Percentiles rank a stretch among this genome's conserved stretches.
Evolutionary conservation across 2,888 invertebrate genomes (phyloP).

Genomic region (Oxytorus armatus): DNA sequence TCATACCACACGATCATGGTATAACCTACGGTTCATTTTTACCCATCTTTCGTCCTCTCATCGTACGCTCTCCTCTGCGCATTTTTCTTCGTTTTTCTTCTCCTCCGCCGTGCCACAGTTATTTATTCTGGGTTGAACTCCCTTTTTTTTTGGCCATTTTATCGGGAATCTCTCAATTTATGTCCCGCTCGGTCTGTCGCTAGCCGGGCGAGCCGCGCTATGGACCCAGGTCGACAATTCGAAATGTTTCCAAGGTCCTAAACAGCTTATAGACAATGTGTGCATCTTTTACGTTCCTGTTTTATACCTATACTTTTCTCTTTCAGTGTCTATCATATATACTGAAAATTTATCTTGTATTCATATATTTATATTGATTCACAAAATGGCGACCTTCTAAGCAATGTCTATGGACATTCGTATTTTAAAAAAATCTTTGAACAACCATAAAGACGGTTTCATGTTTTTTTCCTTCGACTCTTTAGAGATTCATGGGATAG

Average conservation of each 20-base stretch:
- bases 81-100: conserved; percentile 30
- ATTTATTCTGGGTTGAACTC: conserved; percentile 74
- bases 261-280: conserved; percentile 26
- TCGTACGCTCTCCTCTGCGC: conserved; percentile 13
- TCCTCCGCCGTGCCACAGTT: conserved; percentile 61
- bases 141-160: conserved; percentile 72
- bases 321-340: conserved; percentile 65
- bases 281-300: conserved; percentile 42
- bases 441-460: no score
- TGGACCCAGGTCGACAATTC: conserved; percentile 16
- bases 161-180: conserved; percentile 75
- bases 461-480: no score
- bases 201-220: conserved; percentile 24
- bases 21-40: conserved; percentile 45
- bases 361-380: no score
- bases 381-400: no score
- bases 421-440: no score
- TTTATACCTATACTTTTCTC: conserved; percentile 41
- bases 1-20: conserved; percentile 57
- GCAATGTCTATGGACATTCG: no score
- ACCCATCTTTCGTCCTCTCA: conserved; percentile 50
- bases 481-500: no score
- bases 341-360: conserved; percentile 18
- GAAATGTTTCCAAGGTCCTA: conserved; percentile 41
- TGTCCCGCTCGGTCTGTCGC: conserved; percentile 58